phyloP scores from a whole-genome alignment of 2,113 vertebrate genomes.

The Callionymus lyra region DNA sequence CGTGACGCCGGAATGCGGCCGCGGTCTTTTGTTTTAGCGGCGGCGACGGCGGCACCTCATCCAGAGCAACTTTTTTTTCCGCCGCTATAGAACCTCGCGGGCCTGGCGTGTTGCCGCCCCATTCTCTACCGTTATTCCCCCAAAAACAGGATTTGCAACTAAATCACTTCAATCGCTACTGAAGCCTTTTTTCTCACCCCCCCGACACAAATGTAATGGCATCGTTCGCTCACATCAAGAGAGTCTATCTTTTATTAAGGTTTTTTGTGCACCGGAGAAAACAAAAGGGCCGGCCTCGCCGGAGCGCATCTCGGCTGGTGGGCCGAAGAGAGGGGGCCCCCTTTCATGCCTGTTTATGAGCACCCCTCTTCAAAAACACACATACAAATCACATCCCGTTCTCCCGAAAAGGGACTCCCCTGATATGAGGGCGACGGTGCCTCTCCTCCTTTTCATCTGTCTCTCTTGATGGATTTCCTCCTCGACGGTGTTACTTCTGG shows the following conservation, averaged over 20 bases:
- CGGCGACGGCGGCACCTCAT: conserved; percentile 48
- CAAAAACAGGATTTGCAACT: conserved; percentile 60
- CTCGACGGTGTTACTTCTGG: conserved; percentile 11
- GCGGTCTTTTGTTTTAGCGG: conserved; percentile 57
- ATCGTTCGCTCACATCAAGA: conserved; percentile 56
- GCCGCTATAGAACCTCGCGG: conserved; percentile 49
- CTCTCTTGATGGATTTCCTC: conserved; percentile 30
- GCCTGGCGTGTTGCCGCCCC: conserved; percentile 52
- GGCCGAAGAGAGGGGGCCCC: conserved; percentile 62
- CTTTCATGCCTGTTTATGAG: conserved; percentile 68
- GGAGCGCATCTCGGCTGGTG: conserved; percentile 56
- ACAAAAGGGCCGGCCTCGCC: conserved; percentile 59
- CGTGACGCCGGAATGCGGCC: conserved; percentile 55
- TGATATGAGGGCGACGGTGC: conserved; percentile 34
- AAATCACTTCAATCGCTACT: conserved; percentile 62
- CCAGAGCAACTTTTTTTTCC: conserved; percentile 56
- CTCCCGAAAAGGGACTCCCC: conserved; percentile 40
- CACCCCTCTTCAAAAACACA: conserved; percentile 66
- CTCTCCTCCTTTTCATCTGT: conserved; percentile 22
- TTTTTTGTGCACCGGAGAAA: conserved; percentile 46
- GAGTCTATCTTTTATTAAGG: conserved; percentile 45
- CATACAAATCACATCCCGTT: conserved; percentile 65
- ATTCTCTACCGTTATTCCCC: conserved; percentile 45
- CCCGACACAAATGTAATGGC: conserved; percentile 56
- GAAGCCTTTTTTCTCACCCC: conserved; percentile 41